Conservation (phyloP, 2,797 vertebrate genomes). For the Trematomus bernacchii region DNA sequence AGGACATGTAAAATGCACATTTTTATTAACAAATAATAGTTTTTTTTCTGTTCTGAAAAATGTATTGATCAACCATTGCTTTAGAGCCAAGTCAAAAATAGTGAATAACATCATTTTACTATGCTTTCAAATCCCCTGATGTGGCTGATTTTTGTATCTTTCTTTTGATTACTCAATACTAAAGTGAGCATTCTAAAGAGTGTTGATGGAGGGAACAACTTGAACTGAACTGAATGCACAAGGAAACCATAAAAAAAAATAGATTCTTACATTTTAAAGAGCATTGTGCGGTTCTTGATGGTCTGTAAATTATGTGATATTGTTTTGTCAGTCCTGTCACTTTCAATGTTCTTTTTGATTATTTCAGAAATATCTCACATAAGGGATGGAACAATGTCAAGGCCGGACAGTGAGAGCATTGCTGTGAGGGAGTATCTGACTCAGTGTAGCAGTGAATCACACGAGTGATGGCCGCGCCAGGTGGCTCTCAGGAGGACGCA, state of each 20-base stretch:
- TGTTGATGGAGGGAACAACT: too few species aligned
- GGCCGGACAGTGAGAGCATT: slow-evolving; percentile 52
- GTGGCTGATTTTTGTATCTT: too few species aligned
- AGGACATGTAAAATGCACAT: too few species aligned
- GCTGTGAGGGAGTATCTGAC: slow-evolving; percentile 70
- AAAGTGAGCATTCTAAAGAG: too few species aligned
- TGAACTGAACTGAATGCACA: too few species aligned
- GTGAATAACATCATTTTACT: too few species aligned
- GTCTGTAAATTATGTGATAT: slow-evolving; percentile 1
- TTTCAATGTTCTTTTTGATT: neutral
- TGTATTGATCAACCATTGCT: neutral
- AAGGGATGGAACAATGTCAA: slow-evolving; percentile 32
- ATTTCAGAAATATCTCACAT: slow-evolving; percentile 27
- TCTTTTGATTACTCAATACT: too few species aligned
- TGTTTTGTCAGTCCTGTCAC: slow-evolving; percentile 7
- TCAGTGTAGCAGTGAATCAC: slow-evolving; percentile 75
- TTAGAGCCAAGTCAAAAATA: neutral
- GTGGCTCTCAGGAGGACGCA: slow-evolving; percentile 52
- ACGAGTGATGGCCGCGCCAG: slow-evolving; percentile 56
- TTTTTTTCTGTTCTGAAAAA: neutral
- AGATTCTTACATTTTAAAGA: too few species aligned
- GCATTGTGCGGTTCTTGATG: neutral
- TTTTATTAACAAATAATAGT: too few species aligned
- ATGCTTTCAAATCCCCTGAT: too few species aligned
- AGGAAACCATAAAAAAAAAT: too few species aligned